Percentiles rank a stretch among this genome's conserved stretches.
These are phyloP conservation scores for Meliscaeva auricollis DNA, from an alignment of 2,888 invertebrate species.

Conservation along the genomic window DNA sequence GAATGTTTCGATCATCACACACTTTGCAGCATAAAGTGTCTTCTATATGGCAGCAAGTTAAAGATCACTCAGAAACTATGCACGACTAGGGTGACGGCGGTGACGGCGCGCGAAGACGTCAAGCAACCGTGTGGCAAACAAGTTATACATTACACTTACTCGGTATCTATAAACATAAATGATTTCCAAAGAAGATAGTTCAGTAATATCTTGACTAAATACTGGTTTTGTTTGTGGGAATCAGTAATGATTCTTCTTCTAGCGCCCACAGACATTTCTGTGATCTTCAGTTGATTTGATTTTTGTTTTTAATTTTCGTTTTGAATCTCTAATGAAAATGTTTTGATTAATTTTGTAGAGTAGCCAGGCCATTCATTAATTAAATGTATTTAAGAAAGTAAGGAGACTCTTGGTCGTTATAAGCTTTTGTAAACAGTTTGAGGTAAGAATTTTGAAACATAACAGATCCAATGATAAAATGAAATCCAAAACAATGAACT, in stretches of 20 bases:
- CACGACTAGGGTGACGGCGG: neutral
- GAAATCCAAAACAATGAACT: constrained; percentile 35
- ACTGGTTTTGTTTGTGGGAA: constrained; percentile 33
- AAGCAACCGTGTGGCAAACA: constrained; percentile 51
- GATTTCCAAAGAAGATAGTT: constrained; percentile 47
- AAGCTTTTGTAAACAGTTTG: too few species aligned
- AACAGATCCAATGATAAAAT: too few species aligned
- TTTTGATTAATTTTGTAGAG: constrained; percentile 32
- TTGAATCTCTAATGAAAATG: constrained; percentile 12
- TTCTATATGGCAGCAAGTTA: constrained; percentile 34
- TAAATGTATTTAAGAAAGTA: too few species aligned
- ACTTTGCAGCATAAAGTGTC: constrained; percentile 25
- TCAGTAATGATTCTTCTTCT: constrained; percentile 58
- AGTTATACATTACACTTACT: constrained; percentile 29
- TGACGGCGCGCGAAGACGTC: neutral
- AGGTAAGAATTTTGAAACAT: too few species aligned
- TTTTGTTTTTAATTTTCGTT: constrained; percentile 4
- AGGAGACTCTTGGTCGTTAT: too few species aligned
- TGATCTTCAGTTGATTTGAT: constrained; percentile 38
- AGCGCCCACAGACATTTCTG: constrained; percentile 60
- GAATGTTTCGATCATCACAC: constrained; percentile 62
- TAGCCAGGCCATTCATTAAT: too few species aligned
- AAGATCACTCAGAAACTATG: constrained; percentile 42
- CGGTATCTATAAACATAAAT: constrained; percentile 51
- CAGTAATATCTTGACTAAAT: constrained; percentile 22